Base-by-base conservation (phyloP, 1,140 invertebrate genomes). In the Hestina assimilis region DNA sequence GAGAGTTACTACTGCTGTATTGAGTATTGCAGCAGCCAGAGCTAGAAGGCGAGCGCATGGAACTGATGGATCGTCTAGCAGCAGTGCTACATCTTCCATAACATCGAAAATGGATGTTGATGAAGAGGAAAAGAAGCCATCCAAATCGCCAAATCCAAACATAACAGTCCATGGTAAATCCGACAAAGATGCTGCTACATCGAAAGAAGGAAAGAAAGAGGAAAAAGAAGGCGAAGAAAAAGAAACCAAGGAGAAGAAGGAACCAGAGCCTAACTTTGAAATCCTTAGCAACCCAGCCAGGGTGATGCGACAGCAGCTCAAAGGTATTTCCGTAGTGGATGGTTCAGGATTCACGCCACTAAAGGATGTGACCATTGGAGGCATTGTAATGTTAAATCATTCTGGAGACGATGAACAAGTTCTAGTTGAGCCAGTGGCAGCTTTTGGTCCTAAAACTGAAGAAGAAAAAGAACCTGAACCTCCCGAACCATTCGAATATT, bases 391-490 rank as follows among this genome's bases (percentile, higher is more conserved):
- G 90, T 92, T 99, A 61, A 93, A 97, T 74, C 94, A 95, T 75
- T 92, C 92, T 40, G 94, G 95, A 51, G 92, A 93, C 8, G 92
- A 92, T 0, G 95, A 97, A 75, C 93, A 95, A 63, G 95, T 97
- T 61, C 91, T 99, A 15, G 97, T 99, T 1, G 97, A 99, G 84
- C 95, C 97, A 8, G 96, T 99, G 7, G 95, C 95, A 26, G 96
- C 97, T 20, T 97, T 96, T 70, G 97, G 97, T 2, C 97, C 97
- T 0, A 97, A 98, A 86, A 93, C 94, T 5, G 95, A 97, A 58
- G 97, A 98, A 64, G 97, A 98, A 72, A 97, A 97, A 72, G 98
- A 99, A 89, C 96, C 97, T 1, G 96, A 98, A 79, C 96, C 97
- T 29, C 98, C 97, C 69, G 97, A 98, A 89, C 96, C 97, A 64